A percentile compares a stretch with the other conserved stretches of the same genome.
Evolutionary conservation across 1,140 invertebrate species (phyloP).

Genomic region (Bradynema listronoti): DNA sequence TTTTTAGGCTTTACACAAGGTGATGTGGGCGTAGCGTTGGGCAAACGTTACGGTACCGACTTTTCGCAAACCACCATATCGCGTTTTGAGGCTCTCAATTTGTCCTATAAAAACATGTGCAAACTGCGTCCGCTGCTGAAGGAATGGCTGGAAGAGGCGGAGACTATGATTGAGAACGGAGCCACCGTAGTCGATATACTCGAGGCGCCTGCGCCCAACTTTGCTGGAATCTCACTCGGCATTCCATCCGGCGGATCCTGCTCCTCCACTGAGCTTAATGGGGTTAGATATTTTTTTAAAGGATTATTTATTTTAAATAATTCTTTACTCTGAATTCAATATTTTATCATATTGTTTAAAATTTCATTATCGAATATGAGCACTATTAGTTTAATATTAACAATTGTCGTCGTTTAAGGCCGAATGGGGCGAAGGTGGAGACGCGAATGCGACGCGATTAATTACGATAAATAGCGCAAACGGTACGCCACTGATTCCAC

Average conservation of each 20-base stretch:
- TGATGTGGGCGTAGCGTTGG: constrained; percentile 94
- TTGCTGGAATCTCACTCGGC: too few relatives aligned
- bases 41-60: constrained; percentile 94
- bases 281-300: too few relatives aligned
- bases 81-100: constrained; percentile 90
- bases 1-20: constrained; percentile 88
- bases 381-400: too few relatives aligned
- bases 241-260: constrained; percentile 4
- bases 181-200: constrained; percentile 48
- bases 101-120: constrained; percentile 99
- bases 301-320: too few relatives aligned
- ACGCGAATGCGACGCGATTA: too few relatives aligned
- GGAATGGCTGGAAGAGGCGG: constrained; percentile 94
- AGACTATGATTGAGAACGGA: constrained; percentile 67
- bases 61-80: constrained; percentile 99
- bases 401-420: too few relatives aligned
- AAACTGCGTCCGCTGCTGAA: constrained; percentile 92
- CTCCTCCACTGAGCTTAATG: neutral
- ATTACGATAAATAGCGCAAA: too few relatives aligned
- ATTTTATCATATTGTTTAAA: too few relatives aligned
- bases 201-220: constrained; percentile 22
- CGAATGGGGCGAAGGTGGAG: too few relatives aligned
- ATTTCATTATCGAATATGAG: too few relatives aligned
- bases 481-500: too few relatives aligned
- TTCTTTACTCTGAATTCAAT: too few relatives aligned